Conservation (phyloP, 2,797 vertebrate species). For the Tangara arthus region DNA sequence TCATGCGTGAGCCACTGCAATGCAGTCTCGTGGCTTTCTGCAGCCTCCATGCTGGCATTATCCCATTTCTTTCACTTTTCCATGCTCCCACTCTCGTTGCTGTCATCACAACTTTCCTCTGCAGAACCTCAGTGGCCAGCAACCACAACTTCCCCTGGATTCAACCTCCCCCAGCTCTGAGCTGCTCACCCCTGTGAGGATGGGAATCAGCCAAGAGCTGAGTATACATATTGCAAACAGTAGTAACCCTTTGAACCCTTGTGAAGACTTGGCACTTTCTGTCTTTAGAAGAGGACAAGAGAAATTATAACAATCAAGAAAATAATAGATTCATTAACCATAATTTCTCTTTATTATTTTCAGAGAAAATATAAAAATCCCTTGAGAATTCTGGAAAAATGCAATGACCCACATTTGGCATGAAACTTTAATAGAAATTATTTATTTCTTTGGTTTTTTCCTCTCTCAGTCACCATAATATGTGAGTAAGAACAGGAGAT, state of each 20-base stretch:
- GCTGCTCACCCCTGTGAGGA: not conserved
- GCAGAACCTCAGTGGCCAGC: not conserved
- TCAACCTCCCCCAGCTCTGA: not conserved
- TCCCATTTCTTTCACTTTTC: not conserved
- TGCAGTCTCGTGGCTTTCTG: not conserved
- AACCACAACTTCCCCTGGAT: not conserved
- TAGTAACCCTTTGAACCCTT: not conserved
- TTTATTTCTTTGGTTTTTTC: not conserved
- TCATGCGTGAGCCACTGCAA: not conserved
- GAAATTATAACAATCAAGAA: not conserved
- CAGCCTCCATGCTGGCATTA: not conserved
- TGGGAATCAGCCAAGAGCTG: not conserved
- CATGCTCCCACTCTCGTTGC: not conserved
- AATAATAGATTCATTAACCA: not conserved
- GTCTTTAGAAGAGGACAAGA: not conserved
- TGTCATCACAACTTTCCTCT: not conserved
- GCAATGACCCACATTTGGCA: not conserved
- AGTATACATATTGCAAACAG: fast-evolving
- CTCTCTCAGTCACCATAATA: not conserved
- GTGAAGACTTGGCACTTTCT: not conserved
- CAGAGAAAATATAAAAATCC: not conserved
- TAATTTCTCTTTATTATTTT: not conserved
- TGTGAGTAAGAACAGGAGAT: not conserved
- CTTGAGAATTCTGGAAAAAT: not conserved
- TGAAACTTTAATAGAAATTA: not conserved